phyloP scores from a whole-genome alignment of 2,888 invertebrate species.

The Didymodactylos carnosus region DNA sequence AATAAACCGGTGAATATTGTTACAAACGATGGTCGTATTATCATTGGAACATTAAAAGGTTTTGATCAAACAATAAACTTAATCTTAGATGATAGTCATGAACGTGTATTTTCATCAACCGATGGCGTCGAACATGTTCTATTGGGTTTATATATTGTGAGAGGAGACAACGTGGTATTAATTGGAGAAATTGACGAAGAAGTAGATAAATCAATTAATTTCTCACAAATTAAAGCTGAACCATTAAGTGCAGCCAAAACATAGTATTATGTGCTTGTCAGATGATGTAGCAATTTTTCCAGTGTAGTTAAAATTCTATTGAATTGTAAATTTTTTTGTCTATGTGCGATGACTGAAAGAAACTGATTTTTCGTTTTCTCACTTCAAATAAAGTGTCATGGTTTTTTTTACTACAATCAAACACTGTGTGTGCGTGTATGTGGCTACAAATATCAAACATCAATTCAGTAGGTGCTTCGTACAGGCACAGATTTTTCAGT shows the following conservation, averaged over 20 bases:
- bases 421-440: no score
- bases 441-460: no score
- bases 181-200: constrained; percentile 14
- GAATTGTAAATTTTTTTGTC: no score
- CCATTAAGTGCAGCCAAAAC: background rate
- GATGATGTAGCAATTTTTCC: no score
- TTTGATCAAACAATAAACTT: constrained; percentile 98
- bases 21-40: constrained; percentile 11
- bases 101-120: constrained; percentile 79
- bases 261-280: no score
- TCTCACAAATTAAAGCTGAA: constrained; percentile 7
- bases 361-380: no score
- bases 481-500: no score
- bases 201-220: constrained; percentile 4
- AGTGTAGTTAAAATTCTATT: no score
- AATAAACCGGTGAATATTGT: constrained; percentile 4
- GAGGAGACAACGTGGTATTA: constrained; percentile 70
- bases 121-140: constrained; percentile 84
- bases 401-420: no score
- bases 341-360: no score
- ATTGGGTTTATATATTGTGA: constrained; percentile 81
- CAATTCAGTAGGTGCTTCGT: no score
- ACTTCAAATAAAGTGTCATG: no score
- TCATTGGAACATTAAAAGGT: constrained; percentile 71
- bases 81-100: constrained; percentile 89